Evolutionary conservation across 2,797 vertebrate genomes (phyloP), one percentile per base, ranked within the genome.

Genomic region (Chaetophractus vellerosus): DNA sequence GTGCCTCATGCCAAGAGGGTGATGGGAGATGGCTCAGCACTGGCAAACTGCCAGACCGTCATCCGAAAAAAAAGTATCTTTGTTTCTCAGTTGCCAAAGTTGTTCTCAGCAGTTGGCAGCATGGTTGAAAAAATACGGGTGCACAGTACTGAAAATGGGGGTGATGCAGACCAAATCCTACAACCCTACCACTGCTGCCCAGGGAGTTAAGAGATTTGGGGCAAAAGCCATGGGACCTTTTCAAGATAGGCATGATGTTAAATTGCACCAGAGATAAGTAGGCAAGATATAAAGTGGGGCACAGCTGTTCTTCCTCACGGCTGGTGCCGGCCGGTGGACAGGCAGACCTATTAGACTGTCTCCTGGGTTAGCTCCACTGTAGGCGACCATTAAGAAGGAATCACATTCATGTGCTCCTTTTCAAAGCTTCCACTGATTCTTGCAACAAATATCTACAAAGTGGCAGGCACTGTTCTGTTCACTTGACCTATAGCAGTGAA

Each of bases 211-310:
- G 61, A 85, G 83, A 94, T 79, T 87, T 72, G 10, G 80, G 41
- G 24, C 11, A 82, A 93, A 94, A 74, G 59, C 11, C 50, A 57
- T n/a, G 48, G 19, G 79, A 55, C 21, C 52, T 64, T 64, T 96
- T 41, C 93, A 68, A 91, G 88, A 85, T 7, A 64, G 59, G 9
- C 6, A 6, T 26, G 28, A 33, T 52, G 14, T 80, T 76, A 72
- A 93, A 88, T 85, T 93, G 81, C n/a, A 72, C 61, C 72, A 93
- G 71, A 91, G 76, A 91, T 57, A 91, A 93, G 59, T 63, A 75
- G 75, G 57, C n/a, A 86, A 87, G 57, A 90, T 81, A 71, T 69
- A 36, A 80, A 92, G 48, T 24, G 28, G 76, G 84, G 68, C 55
- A 48, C 48, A 71, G 83, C 50, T 84, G 24, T 71, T 89, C 72